These are phyloP conservation scores for Ictalurus punctatus DNA, from an alignment of 2,113 vertebrate species.

Conservation along the genomic window DNA sequence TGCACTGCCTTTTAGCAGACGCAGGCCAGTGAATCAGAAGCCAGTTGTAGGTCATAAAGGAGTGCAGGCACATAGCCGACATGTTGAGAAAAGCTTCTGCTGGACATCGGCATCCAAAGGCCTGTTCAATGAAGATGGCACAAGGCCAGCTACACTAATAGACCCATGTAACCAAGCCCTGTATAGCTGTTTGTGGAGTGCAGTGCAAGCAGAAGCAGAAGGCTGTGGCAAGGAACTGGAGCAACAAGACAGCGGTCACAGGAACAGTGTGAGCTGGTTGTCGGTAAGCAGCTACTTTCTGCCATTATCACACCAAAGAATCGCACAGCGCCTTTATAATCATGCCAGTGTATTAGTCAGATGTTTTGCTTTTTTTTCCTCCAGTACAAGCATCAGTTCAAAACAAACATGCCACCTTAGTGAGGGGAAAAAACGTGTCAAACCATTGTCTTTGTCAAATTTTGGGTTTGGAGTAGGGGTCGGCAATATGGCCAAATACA, in stretches of 20 bases:
- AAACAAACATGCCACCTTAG: background rate
- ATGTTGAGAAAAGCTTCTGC: slow-evolving; percentile 5
- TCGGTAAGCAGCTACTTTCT: slow-evolving; percentile 33
- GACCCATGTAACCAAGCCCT: background rate
- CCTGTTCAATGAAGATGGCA: background rate
- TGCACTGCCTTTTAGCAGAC: background rate
- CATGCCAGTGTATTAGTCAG: background rate
- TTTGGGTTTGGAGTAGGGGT: background rate
- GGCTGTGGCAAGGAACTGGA: background rate
- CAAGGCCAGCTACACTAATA: background rate
- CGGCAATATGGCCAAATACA: background rate
- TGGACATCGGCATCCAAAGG: background rate
- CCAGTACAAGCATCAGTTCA: background rate
- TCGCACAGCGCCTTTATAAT: background rate
- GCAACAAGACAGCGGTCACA: background rate
- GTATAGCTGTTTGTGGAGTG: slow-evolving; percentile 11
- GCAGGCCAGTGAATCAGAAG: slow-evolving; percentile 27
- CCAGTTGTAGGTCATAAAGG: background rate
- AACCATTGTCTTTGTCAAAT: background rate
- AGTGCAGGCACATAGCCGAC: background rate
- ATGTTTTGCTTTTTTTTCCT: background rate
- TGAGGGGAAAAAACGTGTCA: background rate
- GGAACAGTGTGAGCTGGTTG: slow-evolving; percentile 7
- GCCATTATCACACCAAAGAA: background rate
- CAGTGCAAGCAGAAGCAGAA: slow-evolving; percentile 7